Conservation (phyloP, 2,888 invertebrate species). For the Tetragonula carbonaria region DNA sequence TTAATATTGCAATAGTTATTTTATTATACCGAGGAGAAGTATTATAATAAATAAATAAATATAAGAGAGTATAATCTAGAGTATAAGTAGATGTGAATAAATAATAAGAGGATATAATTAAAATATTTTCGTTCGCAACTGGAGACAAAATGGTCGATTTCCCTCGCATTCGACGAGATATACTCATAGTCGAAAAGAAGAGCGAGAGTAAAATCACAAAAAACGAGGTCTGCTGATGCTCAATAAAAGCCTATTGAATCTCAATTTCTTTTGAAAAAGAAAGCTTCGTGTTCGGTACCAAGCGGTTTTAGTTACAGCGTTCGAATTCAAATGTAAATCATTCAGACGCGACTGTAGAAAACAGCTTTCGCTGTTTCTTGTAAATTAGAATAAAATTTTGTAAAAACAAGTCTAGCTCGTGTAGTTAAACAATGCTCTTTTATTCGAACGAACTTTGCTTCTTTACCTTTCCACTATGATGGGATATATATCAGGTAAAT, state of each 20-base stretch:
- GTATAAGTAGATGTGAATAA: no score
- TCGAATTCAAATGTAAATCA: neutral
- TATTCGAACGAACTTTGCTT: neutral
- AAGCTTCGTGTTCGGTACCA: no score
- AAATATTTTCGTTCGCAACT: neutral
- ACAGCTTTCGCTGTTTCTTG: neutral
- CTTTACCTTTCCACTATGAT: neutral
- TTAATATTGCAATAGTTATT: neutral
- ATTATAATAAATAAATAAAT: no score
- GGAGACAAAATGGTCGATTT: neutral
- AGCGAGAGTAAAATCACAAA: neutral
- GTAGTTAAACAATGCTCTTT: neutral
- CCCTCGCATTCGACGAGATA: constrained; percentile 12
- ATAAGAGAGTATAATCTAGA: no score
- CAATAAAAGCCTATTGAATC: neutral
- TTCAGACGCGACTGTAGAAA: neutral
- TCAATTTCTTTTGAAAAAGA: neutral
- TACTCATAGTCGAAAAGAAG: constrained; percentile 1
- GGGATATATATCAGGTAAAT: neutral
- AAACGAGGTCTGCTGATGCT: neutral
- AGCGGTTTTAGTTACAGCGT: neutral
- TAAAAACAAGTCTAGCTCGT: neutral
- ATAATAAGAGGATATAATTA: neutral
- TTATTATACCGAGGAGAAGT: neutral
- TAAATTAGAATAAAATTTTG: neutral